A percentile compares a stretch with the other conserved stretches of the same genome.
Evolutionary conservation across 2,888 invertebrate species (phyloP).

Genomic region (Sinhomidia bicolor): DNA sequence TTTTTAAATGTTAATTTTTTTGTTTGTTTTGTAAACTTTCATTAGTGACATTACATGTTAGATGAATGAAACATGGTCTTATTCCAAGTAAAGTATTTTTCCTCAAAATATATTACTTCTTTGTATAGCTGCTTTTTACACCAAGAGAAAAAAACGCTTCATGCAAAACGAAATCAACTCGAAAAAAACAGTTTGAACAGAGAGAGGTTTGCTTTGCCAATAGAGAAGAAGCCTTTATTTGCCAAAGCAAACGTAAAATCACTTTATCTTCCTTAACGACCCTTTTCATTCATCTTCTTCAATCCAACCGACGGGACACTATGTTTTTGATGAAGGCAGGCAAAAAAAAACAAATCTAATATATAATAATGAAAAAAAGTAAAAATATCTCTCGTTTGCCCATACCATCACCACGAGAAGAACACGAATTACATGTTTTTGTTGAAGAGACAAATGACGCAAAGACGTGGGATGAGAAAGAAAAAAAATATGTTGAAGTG

Average conservation of each 20-base stretch:
- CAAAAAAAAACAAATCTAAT: constrained; percentile 15
- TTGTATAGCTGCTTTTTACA: background rate
- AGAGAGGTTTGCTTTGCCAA: background rate
- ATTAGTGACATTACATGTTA: background rate
- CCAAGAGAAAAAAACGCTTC: too few relatives aligned
- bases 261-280: constrained; percentile 73
- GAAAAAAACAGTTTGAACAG: background rate
- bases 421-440: constrained; percentile 3
- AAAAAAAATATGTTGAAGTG: background rate
- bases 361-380: background rate
- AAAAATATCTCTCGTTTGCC: constrained; percentile 1
- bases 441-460: constrained; percentile 54
- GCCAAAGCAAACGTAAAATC: constrained; percentile 66
- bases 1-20: too few relatives aligned
- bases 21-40: background rate
- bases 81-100: background rate
- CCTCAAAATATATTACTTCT: background rate
- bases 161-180: background rate
- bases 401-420: background rate
- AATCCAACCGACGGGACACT: constrained; percentile 33
- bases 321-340: constrained; percentile 42
- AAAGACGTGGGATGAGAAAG: constrained; percentile 44
- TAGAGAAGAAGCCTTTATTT: background rate
- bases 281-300: constrained; percentile 72
- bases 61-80: background rate